Base-by-base conservation (phyloP, 2,797 vertebrate species). In the Halcyon badia region DNA sequence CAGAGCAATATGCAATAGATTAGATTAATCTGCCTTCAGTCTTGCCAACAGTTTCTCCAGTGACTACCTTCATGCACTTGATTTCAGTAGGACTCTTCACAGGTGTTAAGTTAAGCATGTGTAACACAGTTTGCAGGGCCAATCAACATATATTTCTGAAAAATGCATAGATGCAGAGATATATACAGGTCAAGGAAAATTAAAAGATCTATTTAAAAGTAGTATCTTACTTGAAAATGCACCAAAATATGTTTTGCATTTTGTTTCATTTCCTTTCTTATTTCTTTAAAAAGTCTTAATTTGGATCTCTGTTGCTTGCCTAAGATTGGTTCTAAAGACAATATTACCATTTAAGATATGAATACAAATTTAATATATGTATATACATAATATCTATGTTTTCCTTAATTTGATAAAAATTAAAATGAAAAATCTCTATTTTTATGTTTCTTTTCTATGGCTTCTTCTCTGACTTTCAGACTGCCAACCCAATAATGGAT, bases 201-300 rank as follows among this genome's bases (percentile, higher is more conserved):
- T 33, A 35, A 61, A 96, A 93, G 62, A 39, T 94, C 79, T 79
- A 92, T 94, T 94, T 95, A 72, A 97, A 81, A 91, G 26, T 81
- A 95, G 78, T 96, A 91, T 92, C 96, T 84, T 65, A 58, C 84
- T 83, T 71, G 11, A 93, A 96, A 93, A 35, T 76, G 48, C 62
- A 49, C 2, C 0, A 1, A 92, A 73, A 60, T 31, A 11, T n/a
- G 35, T 68, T 94, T 95, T 90, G 7, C 90, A 51, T 39, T 39
- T 87, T 94, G 51, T 57, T 91, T 68, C 64, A 51, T 88, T 66
- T 82, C 52, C 33, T 94, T 88, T 91, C 28, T 78, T 91, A 26
- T 84, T 96, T 85, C 85, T 93, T 75, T 68, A 44, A 46, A 89
- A 89, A 81, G 9, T 68, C 83, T n/a, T 89, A 64, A 28, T 68